These are phyloP conservation scores for Phalacrocorax brasilianus DNA, from an alignment of 2,113 vertebrate species.

Conservation along the genomic window DNA sequence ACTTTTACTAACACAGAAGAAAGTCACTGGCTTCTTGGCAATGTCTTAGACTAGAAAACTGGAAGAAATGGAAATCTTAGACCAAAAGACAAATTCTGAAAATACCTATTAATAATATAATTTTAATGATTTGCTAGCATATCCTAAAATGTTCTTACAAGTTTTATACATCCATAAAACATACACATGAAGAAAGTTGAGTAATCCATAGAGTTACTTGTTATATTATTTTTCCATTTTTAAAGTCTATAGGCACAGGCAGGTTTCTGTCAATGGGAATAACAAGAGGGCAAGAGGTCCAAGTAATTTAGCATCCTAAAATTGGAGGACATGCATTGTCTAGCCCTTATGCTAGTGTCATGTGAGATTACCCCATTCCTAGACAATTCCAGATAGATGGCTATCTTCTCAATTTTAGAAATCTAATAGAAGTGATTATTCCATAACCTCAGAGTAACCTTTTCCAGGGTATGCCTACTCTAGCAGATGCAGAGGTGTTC, in stretches of 20 bases:
- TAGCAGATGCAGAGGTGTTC: background rate
- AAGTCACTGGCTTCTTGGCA: background rate
- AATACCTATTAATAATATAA: background rate
- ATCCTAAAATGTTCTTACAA: background rate
- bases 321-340: background rate
- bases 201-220: background rate
- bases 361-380: background rate
- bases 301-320: background rate
- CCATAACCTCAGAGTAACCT: background rate
- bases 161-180: background rate
- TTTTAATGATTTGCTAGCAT: background rate
- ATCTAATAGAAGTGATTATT: background rate
- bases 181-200: background rate
- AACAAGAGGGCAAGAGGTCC: background rate
- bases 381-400: background rate
- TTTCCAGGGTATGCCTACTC: background rate
- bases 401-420: background rate
- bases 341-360: background rate
- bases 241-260: background rate
- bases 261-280: background rate
- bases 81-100: background rate
- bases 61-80: background rate
- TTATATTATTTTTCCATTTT: background rate
- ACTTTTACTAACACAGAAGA: background rate
- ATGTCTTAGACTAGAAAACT: background rate